Conservation (phyloP, 2,797 vertebrate species). For the Microctenopoma stevenorrisi region DNA sequence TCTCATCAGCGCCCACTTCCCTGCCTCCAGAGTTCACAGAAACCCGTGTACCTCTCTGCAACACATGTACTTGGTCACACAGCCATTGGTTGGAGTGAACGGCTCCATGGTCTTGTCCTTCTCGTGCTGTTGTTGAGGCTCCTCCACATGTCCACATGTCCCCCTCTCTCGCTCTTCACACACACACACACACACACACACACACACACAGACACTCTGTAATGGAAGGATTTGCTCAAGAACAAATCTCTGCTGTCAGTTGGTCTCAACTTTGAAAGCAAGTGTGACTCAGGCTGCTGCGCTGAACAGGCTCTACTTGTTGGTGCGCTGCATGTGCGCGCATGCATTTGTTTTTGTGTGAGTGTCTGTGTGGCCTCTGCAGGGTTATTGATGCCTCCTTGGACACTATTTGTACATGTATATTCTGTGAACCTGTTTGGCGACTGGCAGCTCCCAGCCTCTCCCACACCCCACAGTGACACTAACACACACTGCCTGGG, state of each 20-base stretch:
- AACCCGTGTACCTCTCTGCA: constrained; percentile 5
- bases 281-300: constrained; percentile 69
- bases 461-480: constrained; percentile 12
- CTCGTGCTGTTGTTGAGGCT: constrained; percentile 5
- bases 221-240: constrained; percentile 13
- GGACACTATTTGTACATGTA: constrained; percentile 27
- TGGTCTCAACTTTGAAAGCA: constrained; percentile 59
- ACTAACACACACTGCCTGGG: neutral
- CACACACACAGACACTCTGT: constrained; percentile 6
- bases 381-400: constrained; percentile 21
- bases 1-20: constrained; percentile 49
- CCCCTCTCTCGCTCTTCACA: constrained; percentile 10
- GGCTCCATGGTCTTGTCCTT: neutral
- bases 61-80: neutral
- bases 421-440: constrained; percentile 55
- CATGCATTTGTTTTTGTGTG: constrained; percentile 10
- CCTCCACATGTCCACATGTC: neutral
- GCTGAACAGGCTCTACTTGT: constrained; percentile 82
- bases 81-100: neutral
- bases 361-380: constrained; percentile 6
- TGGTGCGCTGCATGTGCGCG: constrained; percentile 40
- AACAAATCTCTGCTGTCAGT: constrained; percentile 60
- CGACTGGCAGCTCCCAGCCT: constrained; percentile 11
- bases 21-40: constrained; percentile 33
- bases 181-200: neutral